These are phyloP conservation scores for Oncorhynchus keta DNA, from an alignment of 2,113 vertebrate species.

Conservation along the genomic window DNA sequence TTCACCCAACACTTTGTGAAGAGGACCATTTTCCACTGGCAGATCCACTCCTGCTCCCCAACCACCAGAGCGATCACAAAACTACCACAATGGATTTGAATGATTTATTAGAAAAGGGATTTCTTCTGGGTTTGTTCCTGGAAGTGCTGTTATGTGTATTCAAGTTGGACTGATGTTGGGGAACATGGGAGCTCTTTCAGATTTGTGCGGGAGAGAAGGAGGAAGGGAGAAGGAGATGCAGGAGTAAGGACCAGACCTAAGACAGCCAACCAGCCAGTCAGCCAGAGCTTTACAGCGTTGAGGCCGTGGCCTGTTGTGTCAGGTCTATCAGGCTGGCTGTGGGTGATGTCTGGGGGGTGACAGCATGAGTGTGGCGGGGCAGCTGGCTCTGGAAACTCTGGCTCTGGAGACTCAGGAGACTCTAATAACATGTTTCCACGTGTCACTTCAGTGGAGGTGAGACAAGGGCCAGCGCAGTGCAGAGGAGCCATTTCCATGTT, in stretches of 20 bases:
- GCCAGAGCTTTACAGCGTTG: not conserved
- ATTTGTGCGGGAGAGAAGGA: not conserved
- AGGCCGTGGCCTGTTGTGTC: not conserved
- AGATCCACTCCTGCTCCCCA: not conserved
- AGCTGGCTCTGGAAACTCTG: not conserved
- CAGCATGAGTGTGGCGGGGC: not conserved
- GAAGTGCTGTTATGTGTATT: not conserved
- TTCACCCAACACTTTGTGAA: constrained; percentile 20
- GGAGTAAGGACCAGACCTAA: not conserved
- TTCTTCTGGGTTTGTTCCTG: constrained; percentile 5
- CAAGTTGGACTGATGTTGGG: constrained; percentile 3
- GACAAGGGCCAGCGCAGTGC: constrained; percentile 26
- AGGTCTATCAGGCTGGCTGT: not conserved
- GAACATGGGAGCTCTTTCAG: constrained; percentile 4
- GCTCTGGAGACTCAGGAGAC: not conserved
- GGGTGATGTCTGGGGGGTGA: not conserved
- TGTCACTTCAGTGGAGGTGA: constrained; percentile 26
- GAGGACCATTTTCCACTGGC: not conserved
- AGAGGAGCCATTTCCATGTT: constrained; percentile 25
- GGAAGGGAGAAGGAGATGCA: not conserved
- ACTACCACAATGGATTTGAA: constrained; percentile 17
- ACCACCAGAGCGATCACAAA: constrained; percentile 7
- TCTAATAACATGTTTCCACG: constrained; percentile 36
- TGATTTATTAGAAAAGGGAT: constrained; percentile 40
- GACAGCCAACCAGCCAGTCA: not conserved